Evolutionary conservation across 2,797 vertebrate species (phyloP).

Genomic region (Danio choprae): DNA sequence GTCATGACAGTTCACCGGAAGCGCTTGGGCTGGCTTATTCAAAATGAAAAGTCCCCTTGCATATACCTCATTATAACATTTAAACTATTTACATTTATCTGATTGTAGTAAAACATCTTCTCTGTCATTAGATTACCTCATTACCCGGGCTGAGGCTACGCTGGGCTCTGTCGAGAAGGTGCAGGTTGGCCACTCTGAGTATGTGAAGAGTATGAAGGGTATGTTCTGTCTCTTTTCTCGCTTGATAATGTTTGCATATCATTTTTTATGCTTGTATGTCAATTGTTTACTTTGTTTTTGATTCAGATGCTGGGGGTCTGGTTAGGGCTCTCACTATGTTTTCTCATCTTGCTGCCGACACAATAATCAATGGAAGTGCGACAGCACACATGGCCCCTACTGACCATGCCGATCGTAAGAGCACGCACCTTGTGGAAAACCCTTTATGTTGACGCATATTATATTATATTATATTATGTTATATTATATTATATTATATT

Average conservation of each 20-base stretch:
- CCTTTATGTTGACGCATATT: too few relatives aligned
- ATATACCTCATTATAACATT: too few relatives aligned
- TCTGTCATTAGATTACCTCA: slow-evolving; percentile 86
- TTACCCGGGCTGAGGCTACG: slow-evolving; percentile 88
- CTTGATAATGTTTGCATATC: neutral
- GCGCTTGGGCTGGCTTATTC: too few relatives aligned
- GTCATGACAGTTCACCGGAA: too few relatives aligned
- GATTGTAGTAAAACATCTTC: neutral
- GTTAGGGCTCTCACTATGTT: slow-evolving; percentile 90
- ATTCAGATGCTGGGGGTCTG: slow-evolving; percentile 84
- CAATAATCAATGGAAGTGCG: slow-evolving; percentile 90
- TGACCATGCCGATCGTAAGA: slow-evolving; percentile 88
- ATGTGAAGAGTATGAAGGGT: slow-evolving; percentile 86
- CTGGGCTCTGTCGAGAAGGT: slow-evolving; percentile 84
- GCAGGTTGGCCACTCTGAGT: slow-evolving; percentile 86
- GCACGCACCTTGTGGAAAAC: too few relatives aligned
- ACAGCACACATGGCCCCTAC: slow-evolving; percentile 92
- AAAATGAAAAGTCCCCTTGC: too few relatives aligned
- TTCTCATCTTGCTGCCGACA: slow-evolving; percentile 87
- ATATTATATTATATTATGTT: too few relatives aligned
- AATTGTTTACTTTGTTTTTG: slow-evolving; percentile 40
- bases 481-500: too few relatives aligned
- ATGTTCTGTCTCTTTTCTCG: slow-evolving; percentile 47
- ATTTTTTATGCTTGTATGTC: slow-evolving; percentile 13
- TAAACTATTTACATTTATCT: neutral